phyloP scores from a whole-genome alignment of 2,888 invertebrate genomes.

The Steromphala cineraria region DNA sequence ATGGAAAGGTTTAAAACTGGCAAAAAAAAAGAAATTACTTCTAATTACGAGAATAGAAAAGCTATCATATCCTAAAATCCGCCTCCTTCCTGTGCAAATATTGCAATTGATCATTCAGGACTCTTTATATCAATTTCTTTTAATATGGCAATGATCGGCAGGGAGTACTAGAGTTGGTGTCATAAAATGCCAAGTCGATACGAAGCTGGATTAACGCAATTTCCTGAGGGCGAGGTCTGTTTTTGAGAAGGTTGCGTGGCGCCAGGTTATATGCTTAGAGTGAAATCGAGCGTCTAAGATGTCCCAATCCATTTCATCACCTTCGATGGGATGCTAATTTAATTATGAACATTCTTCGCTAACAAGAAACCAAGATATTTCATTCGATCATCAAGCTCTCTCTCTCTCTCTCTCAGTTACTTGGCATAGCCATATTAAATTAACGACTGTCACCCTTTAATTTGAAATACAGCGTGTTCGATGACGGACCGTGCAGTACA shows the following conservation, averaged over 20 bases:
- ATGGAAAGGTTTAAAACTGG: no score
- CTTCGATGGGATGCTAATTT: not conserved
- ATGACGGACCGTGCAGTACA: not conserved
- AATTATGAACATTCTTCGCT: not conserved
- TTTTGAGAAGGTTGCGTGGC: no score
- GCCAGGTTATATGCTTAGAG: no score
- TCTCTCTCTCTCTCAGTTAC: not conserved
- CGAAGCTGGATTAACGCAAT: no score
- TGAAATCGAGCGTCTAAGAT: no score
- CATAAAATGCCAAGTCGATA: no score
- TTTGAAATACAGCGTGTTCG: not conserved
- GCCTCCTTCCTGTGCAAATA: not conserved
- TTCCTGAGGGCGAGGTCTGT: no score
- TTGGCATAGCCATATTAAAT: not conserved
- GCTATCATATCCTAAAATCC: not conserved
- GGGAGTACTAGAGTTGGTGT: no score
- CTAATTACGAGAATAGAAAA: not conserved
- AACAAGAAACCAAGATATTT: not conserved
- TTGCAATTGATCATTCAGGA: not conserved
- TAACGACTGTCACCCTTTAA: not conserved
- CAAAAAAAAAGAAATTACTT: not conserved
- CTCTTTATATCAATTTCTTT: no score
- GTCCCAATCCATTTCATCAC: no score
- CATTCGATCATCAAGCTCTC: not conserved
- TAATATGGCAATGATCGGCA: no score